Conservation (phyloP, 2,113 vertebrate genomes). For the Cyprinodon brontotheroides region DNA sequence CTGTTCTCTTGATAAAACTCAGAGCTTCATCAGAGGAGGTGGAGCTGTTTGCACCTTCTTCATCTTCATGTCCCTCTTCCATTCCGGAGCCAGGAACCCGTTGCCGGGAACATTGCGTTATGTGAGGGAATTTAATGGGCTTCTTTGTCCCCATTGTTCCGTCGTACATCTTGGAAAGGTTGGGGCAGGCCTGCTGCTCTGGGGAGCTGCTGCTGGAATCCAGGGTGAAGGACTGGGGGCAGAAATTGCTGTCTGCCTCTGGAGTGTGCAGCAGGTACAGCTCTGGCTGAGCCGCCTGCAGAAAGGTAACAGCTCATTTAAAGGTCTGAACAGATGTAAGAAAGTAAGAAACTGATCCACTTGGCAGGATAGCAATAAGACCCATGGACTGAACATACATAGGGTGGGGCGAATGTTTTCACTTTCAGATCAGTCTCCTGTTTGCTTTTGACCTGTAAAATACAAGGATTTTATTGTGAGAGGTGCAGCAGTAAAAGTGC, state of each 20-base stretch:
- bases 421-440: slow-evolving; percentile 90
- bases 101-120: slow-evolving; percentile 71
- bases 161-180: slow-evolving; percentile 58
- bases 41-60: slow-evolving; percentile 54
- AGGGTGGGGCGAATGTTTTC: slow-evolving; percentile 89
- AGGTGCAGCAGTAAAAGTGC: slow-evolving; percentile 29
- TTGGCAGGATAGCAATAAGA: neutral
- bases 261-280: slow-evolving; percentile 86
- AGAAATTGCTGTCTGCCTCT: slow-evolving; percentile 78
- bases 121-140: slow-evolving; percentile 69
- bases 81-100: slow-evolving; percentile 50
- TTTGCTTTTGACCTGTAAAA: slow-evolving; percentile 85
- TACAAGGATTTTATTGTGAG: slow-evolving; percentile 16
- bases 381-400: slow-evolving; percentile 80
- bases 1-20: slow-evolving; percentile 38
- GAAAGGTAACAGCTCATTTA: slow-evolving; percentile 12
- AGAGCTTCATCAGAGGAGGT: slow-evolving; percentile 54
- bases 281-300: slow-evolving; percentile 88
- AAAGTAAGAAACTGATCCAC: neutral
- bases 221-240: slow-evolving; percentile 71
- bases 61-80: slow-evolving; percentile 47
- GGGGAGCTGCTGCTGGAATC: slow-evolving; percentile 70
- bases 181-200: slow-evolving; percentile 54
- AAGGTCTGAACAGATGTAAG: neutral
- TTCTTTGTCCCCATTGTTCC: slow-evolving; percentile 68